phyloP scores from a whole-genome alignment of 2,888 invertebrate species.

The Callinectes sapidus region DNA sequence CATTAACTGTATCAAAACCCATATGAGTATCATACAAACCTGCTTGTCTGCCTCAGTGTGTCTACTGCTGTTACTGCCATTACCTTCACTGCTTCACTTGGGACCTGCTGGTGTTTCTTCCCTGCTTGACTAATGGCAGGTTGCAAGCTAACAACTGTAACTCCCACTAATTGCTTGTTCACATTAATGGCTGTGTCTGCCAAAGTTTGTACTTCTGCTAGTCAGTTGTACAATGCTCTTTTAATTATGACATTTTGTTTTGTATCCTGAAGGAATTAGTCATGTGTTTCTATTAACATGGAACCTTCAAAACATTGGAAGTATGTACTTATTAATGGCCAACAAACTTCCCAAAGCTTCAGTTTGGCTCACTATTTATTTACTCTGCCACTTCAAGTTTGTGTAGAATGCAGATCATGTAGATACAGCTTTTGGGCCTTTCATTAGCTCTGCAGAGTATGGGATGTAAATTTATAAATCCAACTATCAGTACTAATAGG shows the following conservation, averaged over 20 bases:
- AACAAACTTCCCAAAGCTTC: too few species aligned
- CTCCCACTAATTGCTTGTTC: conserved; percentile 28
- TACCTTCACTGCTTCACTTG: background rate
- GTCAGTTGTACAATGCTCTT: background rate
- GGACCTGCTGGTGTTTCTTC: conserved; percentile 51
- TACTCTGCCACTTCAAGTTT: too few species aligned
- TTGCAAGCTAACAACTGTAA: conserved; percentile 58
- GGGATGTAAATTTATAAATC: background rate
- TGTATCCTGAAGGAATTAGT: too few species aligned
- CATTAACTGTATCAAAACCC: too few species aligned
- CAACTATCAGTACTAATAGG: background rate
- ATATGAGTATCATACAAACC: background rate
- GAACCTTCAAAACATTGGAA: too few species aligned
- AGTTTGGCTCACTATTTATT: too few species aligned
- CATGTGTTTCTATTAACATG: too few species aligned
- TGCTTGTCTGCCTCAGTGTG: background rate
- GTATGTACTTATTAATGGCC: too few species aligned
- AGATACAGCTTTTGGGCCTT: background rate
- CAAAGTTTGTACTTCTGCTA: background rate
- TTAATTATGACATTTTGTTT: too few species aligned
- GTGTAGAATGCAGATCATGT: too few species aligned
- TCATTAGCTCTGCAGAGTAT: background rate
- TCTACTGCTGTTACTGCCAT: background rate
- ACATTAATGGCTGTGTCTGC: background rate
- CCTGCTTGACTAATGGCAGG: conserved; percentile 60